phyloP scores from a whole-genome alignment of 1,140 invertebrate species.

The Drosophila dunni region DNA sequence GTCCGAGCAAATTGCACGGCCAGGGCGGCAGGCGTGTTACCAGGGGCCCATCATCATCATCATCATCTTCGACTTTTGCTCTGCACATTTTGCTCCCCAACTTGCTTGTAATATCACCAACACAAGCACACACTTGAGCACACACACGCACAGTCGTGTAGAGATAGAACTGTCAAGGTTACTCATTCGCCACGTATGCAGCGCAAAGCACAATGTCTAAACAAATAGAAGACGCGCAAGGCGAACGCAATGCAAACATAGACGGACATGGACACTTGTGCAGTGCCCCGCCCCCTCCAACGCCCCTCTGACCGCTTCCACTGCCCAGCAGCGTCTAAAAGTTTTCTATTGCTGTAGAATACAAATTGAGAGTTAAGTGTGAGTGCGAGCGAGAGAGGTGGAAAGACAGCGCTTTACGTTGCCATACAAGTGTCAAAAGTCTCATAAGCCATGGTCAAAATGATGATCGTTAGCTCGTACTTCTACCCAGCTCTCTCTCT shows the following conservation, averaged over 20 bases:
- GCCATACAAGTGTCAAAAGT: slow-evolving; percentile 62
- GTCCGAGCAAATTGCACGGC: slow-evolving; percentile 68
- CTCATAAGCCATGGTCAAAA: slow-evolving; percentile 38
- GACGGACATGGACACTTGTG: slow-evolving; percentile 74
- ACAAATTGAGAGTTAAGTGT: slow-evolving; percentile 32
- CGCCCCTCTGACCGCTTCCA: too few species aligned
- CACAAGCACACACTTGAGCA: slow-evolving; percentile 13
- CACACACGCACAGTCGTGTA: background rate
- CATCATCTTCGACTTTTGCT: slow-evolving; percentile 3
- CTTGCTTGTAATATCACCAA: slow-evolving; percentile 52
- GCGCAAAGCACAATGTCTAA: slow-evolving; percentile 72
- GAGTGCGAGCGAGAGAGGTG: slow-evolving; percentile 1
- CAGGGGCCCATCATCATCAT: slow-evolving; percentile 22
- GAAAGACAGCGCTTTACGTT: slow-evolving; percentile 22
- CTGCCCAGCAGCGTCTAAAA: background rate
- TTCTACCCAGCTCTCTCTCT: too few species aligned
- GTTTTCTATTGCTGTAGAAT: slow-evolving; percentile 22
- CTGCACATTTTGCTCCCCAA: slow-evolving; percentile 48
- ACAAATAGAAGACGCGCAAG: slow-evolving; percentile 72
- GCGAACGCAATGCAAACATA: slow-evolving; percentile 70
- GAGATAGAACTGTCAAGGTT: slow-evolving; percentile 69
- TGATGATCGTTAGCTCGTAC: slow-evolving; percentile 44
- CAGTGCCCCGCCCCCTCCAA: slow-evolving; percentile 40
- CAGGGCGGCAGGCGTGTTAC: slow-evolving; percentile 48
- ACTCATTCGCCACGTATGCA: slow-evolving; percentile 78